Evolutionary conservation across 92 coral and sea anemone species (phyloP).

Genomic region (Epizoanthus ramosus): DNA sequence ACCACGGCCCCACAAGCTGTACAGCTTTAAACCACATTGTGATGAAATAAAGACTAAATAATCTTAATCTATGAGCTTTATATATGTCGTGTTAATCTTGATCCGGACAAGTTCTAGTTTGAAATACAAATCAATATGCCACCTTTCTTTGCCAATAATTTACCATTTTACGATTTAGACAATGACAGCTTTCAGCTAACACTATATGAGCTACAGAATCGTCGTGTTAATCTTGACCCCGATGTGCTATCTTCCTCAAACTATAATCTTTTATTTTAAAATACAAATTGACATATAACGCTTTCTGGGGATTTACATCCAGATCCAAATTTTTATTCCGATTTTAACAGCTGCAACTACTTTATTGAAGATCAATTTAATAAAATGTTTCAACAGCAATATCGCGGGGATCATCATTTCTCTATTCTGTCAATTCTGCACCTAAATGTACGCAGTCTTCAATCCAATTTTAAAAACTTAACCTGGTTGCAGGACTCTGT

Average conservation of each 20-base stretch:
- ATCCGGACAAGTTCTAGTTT: background rate
- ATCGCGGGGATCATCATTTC: background rate
- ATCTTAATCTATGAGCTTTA: too few species aligned
- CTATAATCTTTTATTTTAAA: background rate
- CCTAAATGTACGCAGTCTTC: background rate
- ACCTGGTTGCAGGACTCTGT: too few species aligned
- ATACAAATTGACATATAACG: background rate
- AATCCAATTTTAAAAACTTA: too few species aligned
- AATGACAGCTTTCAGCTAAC: background rate
- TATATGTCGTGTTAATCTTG: too few species aligned
- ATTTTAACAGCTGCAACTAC: background rate
- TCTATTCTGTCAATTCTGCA: background rate
- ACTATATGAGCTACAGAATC: background rate
- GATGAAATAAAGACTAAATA: too few species aligned
- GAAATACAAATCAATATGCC: constrained; percentile 2
- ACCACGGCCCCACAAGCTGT: too few species aligned
- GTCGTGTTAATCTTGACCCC: background rate
- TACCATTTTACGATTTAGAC: background rate
- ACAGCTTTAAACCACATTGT: too few species aligned
- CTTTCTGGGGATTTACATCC: background rate
- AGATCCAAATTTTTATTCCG: background rate
- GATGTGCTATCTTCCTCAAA: background rate
- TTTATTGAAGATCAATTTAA: background rate
- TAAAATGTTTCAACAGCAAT: background rate
- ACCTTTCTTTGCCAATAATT: background rate